Percentiles rank a stretch among this genome's conserved stretches.
These are phyloP conservation scores for Canis aureus DNA, from an alignment of 2,113 vertebrate genomes.

Conservation along the genomic window DNA sequence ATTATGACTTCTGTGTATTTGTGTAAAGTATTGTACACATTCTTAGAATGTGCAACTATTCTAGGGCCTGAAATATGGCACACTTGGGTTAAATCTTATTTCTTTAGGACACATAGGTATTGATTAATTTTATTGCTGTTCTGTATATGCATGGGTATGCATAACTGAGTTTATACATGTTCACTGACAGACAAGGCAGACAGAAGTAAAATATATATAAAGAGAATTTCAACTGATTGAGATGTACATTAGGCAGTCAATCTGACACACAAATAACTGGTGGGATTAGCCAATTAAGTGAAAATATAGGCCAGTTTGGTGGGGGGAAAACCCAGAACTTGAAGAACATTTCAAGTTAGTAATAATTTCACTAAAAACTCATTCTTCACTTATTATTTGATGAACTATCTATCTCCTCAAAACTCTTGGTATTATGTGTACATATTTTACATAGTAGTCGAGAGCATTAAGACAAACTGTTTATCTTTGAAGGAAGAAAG, in stretches of 20 bases:
- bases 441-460: neutral
- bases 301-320: neutral
- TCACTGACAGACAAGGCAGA: neutral
- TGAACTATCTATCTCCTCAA: neutral
- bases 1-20: neutral
- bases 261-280: neutral
- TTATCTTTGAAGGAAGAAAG: neutral
- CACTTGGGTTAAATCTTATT: neutral
- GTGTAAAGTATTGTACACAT: neutral
- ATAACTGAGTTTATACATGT: constrained; percentile 16
- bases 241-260: neutral
- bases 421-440: neutral
- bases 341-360: neutral
- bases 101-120: neutral
- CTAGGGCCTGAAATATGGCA: neutral
- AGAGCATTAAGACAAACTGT: neutral
- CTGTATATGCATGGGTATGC: neutral
- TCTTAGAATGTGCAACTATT: neutral
- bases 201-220: neutral
- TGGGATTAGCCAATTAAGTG: neutral
- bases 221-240: neutral
- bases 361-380: neutral
- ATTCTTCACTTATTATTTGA: neutral
- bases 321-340: neutral
- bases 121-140: constrained; percentile 6